phyloP scores from a whole-genome alignment of 2,888 invertebrate genomes.

The Cylloceria caligata region DNA sequence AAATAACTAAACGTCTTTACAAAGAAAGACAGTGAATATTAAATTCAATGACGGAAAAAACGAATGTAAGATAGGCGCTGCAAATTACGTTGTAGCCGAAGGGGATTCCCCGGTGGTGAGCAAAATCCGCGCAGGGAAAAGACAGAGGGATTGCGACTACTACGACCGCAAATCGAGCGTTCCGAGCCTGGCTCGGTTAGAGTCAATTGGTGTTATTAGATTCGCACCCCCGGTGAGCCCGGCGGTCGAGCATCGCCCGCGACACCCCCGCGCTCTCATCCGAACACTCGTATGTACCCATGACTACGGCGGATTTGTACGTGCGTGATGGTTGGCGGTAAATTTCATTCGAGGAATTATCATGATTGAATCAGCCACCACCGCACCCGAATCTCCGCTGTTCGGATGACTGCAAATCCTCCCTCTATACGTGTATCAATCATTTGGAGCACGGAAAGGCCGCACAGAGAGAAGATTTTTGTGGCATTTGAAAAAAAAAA shows the following conservation, averaged over 20 bases:
- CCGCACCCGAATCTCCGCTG: conserved; percentile 63
- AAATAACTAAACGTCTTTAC: conserved; percentile 16
- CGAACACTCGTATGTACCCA: conserved; percentile 48
- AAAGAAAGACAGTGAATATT: not conserved
- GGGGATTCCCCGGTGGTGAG: conserved; percentile 12
- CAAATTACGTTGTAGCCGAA: not conserved
- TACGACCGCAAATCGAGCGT: conserved; percentile 80
- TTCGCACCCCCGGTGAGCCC: conserved; percentile 80
- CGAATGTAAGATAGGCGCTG: not conserved
- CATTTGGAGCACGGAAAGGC: conserved; percentile 26
- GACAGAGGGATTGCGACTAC: conserved; percentile 72
- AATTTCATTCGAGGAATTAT: conserved; percentile 84
- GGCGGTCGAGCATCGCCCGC: conserved; percentile 74
- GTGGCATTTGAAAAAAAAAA: conserved; percentile 21
- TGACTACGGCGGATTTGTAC: conserved; percentile 72
- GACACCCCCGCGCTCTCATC: conserved; percentile 48
- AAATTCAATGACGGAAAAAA: not conserved
- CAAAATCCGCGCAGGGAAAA: conserved; percentile 65
- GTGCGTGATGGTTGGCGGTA: conserved; percentile 82
- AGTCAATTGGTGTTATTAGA: conserved; percentile 85
- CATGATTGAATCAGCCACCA: conserved; percentile 83
- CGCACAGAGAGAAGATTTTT: conserved; percentile 40
- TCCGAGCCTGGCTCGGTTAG: conserved; percentile 70
- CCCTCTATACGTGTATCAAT: conserved; percentile 36
- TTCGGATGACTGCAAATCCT: conserved; percentile 58